Evolutionary conservation across 2,888 invertebrate genomes (phyloP).

Genomic region (Gari tellinella): DNA sequence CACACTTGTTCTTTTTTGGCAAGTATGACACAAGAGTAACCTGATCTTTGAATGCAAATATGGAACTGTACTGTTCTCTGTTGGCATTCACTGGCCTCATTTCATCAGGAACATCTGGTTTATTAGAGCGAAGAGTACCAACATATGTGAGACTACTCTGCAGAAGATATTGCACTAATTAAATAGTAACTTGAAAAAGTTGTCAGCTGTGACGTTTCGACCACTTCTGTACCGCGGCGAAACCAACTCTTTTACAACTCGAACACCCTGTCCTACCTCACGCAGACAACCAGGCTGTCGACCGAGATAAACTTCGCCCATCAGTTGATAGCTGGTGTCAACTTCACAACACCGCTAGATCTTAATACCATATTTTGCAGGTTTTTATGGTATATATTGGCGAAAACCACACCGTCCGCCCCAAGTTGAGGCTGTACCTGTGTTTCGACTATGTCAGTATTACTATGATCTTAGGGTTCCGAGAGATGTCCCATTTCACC

Average conservation of each 20-base stretch:
- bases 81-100: conserved; percentile 10
- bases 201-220: conserved; percentile 10
- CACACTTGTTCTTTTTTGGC: conserved; percentile 13
- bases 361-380: conserved; percentile 6
- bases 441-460: conserved; percentile 6
- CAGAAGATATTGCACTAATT: conserved; percentile 5
- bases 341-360: conserved; percentile 3
- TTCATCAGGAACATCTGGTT: conserved; percentile 7
- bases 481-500: conserved; percentile 6
- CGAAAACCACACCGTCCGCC: not conserved
- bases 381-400: conserved; percentile 1
- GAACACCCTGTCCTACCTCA: conserved; percentile 13
- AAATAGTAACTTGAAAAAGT: not conserved
- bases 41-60: too few species aligned
- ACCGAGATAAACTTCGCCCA: conserved; percentile 5
- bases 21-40: conserved; percentile 10
- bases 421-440: not conserved
- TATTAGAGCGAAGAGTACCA: conserved; percentile 7
- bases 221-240: conserved; percentile 15
- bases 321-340: conserved; percentile 2
- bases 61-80: conserved; percentile 10
- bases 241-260: conserved; percentile 12
- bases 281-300: conserved; percentile 9
- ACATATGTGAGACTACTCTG: conserved; percentile 2
- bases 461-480: not conserved